Percentiles rank a stretch among this genome's conserved stretches.
Evolutionary conservation across 2,888 invertebrate species (phyloP).

Genomic region (Hirtodrosophila confusa): DNA sequence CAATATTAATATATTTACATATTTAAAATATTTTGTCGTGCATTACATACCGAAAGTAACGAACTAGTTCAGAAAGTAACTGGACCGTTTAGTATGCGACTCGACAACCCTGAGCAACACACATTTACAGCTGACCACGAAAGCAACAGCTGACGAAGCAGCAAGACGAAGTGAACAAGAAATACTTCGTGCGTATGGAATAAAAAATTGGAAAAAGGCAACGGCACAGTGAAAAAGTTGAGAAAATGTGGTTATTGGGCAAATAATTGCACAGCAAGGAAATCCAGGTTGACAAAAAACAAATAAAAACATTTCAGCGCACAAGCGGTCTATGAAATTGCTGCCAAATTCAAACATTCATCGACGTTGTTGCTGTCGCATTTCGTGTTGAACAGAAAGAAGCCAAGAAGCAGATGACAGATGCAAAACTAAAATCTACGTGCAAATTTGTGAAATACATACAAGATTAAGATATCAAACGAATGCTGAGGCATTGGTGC

Average conservation of each 20-base stretch:
- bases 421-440: slow-evolving; percentile 59
- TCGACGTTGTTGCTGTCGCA: slow-evolving; percentile 59
- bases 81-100: slow-evolving; percentile 8
- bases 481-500: slow-evolving; percentile 44
- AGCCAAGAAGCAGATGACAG: slow-evolving; percentile 53
- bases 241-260: slow-evolving; percentile 59
- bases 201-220: slow-evolving; percentile 63
- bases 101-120: slow-evolving; percentile 42
- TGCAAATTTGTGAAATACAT: slow-evolving; percentile 59
- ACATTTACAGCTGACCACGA: slow-evolving; percentile 58
- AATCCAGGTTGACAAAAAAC: slow-evolving; percentile 27
- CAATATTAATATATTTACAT: too few species aligned
- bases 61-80: slow-evolving; percentile 3
- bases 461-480: slow-evolving; percentile 50
- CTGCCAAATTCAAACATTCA: slow-evolving; percentile 35
- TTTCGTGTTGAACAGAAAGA: slow-evolving; percentile 54
- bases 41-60: neutral
- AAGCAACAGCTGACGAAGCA: slow-evolving; percentile 63
- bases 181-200: slow-evolving; percentile 63
- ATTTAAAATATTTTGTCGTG: too few species aligned
- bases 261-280: slow-evolving; percentile 35
- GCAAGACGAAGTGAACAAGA: slow-evolving; percentile 57
- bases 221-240: slow-evolving; percentile 57
- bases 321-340: slow-evolving; percentile 42
- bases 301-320: slow-evolving; percentile 33